Conservation (phyloP, 2,888 invertebrate genomes). For the Diachrysia chrysitis region DNA sequence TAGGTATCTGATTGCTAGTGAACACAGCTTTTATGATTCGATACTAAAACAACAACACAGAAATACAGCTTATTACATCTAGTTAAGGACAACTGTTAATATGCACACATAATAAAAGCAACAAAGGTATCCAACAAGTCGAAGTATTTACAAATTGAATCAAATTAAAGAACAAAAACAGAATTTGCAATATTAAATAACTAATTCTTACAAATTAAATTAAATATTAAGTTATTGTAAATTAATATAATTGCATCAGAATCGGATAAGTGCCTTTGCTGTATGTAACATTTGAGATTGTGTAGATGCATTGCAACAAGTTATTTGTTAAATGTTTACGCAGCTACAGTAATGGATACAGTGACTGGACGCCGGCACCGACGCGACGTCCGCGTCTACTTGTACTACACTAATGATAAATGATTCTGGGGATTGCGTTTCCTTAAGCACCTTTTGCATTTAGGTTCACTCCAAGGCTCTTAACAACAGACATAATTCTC, state of each 20-base stretch:
- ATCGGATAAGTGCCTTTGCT: slow-evolving; percentile 17
- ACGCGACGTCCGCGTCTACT: slow-evolving; percentile 57
- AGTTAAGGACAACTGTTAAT: slow-evolving; percentile 50
- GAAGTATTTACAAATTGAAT: neutral
- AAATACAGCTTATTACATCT: slow-evolving; percentile 55
- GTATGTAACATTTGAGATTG: slow-evolving; percentile 21
- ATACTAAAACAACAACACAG: slow-evolving; percentile 54
- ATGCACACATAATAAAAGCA: slow-evolving; percentile 25
- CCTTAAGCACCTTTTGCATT: slow-evolving; percentile 69
- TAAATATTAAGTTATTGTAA: neutral
- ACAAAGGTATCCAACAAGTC: slow-evolving; percentile 6
- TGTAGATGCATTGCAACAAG: slow-evolving; percentile 36
- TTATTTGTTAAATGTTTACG: slow-evolving; percentile 47
- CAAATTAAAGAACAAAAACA: slow-evolving; percentile 3
- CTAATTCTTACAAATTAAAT: neutral
- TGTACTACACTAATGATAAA: slow-evolving; percentile 71
- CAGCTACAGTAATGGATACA: slow-evolving; percentile 58
- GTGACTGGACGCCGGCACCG: slow-evolving; percentile 46
- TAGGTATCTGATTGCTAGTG: slow-evolving; percentile 66
- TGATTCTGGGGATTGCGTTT: slow-evolving; percentile 68
- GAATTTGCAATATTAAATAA: neutral
- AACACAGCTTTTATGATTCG: slow-evolving; percentile 64
- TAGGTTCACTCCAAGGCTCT: slow-evolving; percentile 63
- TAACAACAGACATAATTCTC: slow-evolving; percentile 65
- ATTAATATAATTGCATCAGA: slow-evolving; percentile 10